These are phyloP conservation scores for Scaptomyza montana DNA, from an alignment of 1,140 invertebrate species.

Conservation along the genomic window DNA sequence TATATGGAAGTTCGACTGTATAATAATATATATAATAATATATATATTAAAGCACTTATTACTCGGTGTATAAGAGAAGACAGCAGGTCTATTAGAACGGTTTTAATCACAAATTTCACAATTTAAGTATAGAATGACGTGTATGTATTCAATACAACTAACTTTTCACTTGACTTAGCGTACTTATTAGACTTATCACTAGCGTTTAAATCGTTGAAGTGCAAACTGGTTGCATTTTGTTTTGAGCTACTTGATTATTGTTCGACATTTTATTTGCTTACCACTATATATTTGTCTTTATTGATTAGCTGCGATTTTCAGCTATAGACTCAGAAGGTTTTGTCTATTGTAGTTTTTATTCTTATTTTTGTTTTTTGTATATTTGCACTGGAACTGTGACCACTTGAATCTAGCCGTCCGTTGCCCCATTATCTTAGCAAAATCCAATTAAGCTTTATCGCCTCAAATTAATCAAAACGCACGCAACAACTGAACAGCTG, in stretches of 20 bases:
- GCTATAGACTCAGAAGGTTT: conserved; percentile 17
- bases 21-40: too few species aligned
- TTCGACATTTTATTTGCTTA: conserved; percentile 22
- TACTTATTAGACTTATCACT: background rate
- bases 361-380: conserved; percentile 4
- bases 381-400: conserved; percentile 9
- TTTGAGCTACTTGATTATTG: conserved; percentile 16
- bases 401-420: conserved; percentile 49
- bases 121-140: background rate
- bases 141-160: too few species aligned
- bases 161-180: background rate
- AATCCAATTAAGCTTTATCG: conserved; percentile 82
- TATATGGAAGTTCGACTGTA: too few species aligned
- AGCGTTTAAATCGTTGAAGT: conserved; percentile 7
- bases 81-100: too few species aligned
- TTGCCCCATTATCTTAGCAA: conserved; percentile 68
- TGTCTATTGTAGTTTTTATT: too few species aligned
- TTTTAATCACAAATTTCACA: background rate
- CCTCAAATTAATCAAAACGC: conserved; percentile 74
- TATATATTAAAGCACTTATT: too few species aligned
- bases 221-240: conserved; percentile 21
- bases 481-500: conserved; percentile 54
- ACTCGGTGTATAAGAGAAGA: too few species aligned
- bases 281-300: background rate
- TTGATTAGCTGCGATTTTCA: conserved; percentile 72